A percentile compares a stretch with the other conserved stretches of the same genome.
These are phyloP conservation scores for Mya arenaria DNA, from an alignment of 1,140 invertebrate genomes.

Conservation along the genomic window DNA sequence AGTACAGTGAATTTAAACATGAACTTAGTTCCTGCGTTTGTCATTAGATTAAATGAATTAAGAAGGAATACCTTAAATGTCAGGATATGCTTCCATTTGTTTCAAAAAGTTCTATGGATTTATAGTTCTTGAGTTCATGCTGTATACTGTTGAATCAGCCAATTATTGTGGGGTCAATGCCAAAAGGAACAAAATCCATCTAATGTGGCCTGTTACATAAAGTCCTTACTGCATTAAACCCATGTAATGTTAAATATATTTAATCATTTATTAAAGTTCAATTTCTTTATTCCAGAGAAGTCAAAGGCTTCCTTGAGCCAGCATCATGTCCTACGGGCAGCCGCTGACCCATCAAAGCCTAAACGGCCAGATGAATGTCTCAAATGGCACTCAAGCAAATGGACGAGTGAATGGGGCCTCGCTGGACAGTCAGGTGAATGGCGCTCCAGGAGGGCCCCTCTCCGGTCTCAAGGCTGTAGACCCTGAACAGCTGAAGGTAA, in stretches of 20 bases:
- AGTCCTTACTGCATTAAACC: not conserved
- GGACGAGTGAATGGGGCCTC: constrained; percentile 21
- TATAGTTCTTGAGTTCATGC: too few relatives aligned
- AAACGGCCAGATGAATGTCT: constrained; percentile 44
- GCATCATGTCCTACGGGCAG: constrained; percentile 63
- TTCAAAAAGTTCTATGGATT: too few relatives aligned
- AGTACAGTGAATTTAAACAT: too few relatives aligned
- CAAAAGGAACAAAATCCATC: not conserved
- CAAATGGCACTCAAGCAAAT: constrained; percentile 48
- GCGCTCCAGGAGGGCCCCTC: constrained; percentile 35
- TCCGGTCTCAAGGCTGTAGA: constrained; percentile 67
- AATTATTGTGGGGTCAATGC: not conserved
- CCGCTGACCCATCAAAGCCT: constrained; percentile 55
- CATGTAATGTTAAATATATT: not conserved
- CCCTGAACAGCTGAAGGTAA: constrained; percentile 72
- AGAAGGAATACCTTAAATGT: too few relatives aligned
- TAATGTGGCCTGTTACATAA: not conserved
- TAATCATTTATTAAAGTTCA: not conserved
- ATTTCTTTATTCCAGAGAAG: not conserved
- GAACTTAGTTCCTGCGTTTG: too few relatives aligned
- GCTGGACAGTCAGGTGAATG: constrained; percentile 41
- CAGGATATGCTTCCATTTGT: too few relatives aligned
- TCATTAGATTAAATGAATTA: too few relatives aligned
- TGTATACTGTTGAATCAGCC: too few relatives aligned
- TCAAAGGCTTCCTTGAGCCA: too few relatives aligned